A percentile compares a stretch with the other conserved stretches of the same genome.
Evolutionary conservation across 2,113 vertebrate species (phyloP).

Genomic region (Pelvicachromis taeniatus): DNA sequence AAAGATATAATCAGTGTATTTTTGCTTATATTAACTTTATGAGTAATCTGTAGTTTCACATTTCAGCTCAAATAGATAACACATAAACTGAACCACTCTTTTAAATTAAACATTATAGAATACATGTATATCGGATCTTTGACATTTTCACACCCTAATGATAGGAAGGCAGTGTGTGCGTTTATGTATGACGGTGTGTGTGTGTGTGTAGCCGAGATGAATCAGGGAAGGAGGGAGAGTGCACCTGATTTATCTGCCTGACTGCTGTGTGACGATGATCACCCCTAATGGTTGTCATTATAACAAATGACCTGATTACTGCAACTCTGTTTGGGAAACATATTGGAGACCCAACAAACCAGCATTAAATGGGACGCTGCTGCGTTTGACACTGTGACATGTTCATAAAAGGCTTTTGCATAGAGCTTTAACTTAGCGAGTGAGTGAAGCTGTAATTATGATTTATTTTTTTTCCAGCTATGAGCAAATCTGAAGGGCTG

Average conservation of each 20-base stretch:
- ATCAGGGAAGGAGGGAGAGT: slow-evolving; percentile 19
- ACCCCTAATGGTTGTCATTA: slow-evolving; percentile 72
- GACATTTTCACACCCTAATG: background rate
- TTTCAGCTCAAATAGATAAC: background rate
- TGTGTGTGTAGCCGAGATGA: slow-evolving; percentile 38
- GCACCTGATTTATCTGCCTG: slow-evolving; percentile 62
- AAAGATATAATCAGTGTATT: background rate
- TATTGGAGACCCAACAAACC: slow-evolving; percentile 62
- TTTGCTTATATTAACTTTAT: background rate
- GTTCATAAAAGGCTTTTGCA: slow-evolving; percentile 19
- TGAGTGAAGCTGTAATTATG: background rate
- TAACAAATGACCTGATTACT: slow-evolving; percentile 78
- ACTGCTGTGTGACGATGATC: slow-evolving; percentile 62
- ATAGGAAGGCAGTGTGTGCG: background rate
- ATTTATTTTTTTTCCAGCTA: background rate
- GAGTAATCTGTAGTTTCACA: background rate
- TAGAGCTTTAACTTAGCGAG: background rate
- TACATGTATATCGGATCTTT: background rate
- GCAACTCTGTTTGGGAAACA: slow-evolving; percentile 66
- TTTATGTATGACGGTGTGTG: background rate
- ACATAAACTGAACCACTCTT: background rate
- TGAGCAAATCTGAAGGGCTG: background rate
- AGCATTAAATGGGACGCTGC: slow-evolving; percentile 48
- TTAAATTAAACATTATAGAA: background rate
- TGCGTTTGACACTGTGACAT: slow-evolving; percentile 47